Percentiles rank a stretch among this genome's conserved stretches.
phyloP scores from a whole-genome alignment of 2,113 vertebrate genomes.

The Nipponia nippon region DNA sequence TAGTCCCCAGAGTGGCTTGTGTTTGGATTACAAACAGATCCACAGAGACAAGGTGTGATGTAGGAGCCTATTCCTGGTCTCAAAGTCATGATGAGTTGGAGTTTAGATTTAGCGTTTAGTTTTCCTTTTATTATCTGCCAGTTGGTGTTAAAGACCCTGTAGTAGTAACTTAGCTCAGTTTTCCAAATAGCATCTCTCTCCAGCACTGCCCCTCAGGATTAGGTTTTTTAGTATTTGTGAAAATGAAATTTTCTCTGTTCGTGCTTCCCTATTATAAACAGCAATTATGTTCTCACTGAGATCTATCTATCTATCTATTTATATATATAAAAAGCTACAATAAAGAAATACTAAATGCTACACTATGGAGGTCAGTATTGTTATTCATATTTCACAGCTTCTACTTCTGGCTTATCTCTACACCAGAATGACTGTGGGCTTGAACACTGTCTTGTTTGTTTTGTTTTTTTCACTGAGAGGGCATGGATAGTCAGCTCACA shows the following conservation, averaged over 20 bases:
- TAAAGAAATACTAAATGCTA: not conserved
- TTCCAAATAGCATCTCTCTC: not conserved
- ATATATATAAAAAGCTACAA: not conserved
- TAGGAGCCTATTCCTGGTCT: not conserved
- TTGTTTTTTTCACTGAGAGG: not conserved
- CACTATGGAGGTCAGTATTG: not conserved
- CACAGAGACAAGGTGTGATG: not conserved
- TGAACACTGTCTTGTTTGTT: not conserved
- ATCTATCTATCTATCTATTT: too few species aligned
- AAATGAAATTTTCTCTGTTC: not conserved
- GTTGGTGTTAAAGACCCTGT: not conserved
- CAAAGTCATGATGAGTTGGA: not conserved
- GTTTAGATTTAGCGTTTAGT: not conserved
- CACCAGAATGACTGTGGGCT: not conserved
- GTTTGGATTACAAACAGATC: not conserved
- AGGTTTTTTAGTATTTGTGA: not conserved
- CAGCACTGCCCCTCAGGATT: not conserved
- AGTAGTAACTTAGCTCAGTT: not conserved
- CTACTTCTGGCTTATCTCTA: constrained; percentile 10
- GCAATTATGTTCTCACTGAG: not conserved
- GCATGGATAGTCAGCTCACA: not conserved
- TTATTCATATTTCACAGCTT: not conserved
- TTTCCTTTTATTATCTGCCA: not conserved
- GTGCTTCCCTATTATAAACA: not conserved
- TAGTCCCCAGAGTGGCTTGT: not conserved